Base-by-base conservation (phyloP, 64 coral and sea anemone genomes). In the Actinia equina region DNA sequence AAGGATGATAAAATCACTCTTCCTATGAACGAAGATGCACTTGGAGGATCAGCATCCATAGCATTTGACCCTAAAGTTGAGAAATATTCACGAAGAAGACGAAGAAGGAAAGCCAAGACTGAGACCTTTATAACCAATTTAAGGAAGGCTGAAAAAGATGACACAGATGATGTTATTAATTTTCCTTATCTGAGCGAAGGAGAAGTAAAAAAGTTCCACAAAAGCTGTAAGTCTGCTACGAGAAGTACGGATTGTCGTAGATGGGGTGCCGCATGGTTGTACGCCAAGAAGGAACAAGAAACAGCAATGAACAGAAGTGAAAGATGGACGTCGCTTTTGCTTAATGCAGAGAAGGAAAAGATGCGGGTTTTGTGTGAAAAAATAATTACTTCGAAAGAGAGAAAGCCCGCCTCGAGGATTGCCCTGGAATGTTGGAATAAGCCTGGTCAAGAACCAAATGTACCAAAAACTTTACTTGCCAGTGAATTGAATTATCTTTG, bases 241-340 rank as follows among this genome's bases (percentile, higher is more conserved):
- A 87, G 77, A 53, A 91, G 42, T 20, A 14, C 55, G 8, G 89
- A 91, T 18, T 91, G 93, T 18, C 80, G 86, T 27, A 43, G 89
- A 43, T 94, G 93, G 93, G 93, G 93, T 19, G 86, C 85, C 8
- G 93, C 86, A 0, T 94, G 93, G 93, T 59, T 94, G 82, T 94
- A 91, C 22, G 93, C 93, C 6, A 94, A 94, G 46, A 94, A 91
- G 46, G 93, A 94, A 56, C 93, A 91, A 91, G 93, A 83, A 16
- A 55, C 83, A 9, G 52, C 82, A 10, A 54, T 70, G 0, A 85
- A 88, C 22, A 80, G 59, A 15, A 78, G 59, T 18, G 82, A 88
- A 55, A 87, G 93, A 27, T 94, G 93, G 93, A 91, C 70, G 19
- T 61, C 85, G 12, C 23, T 88, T 12, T 71, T 94, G 77, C 60